Evolutionary conservation across 1,140 invertebrate genomes (phyloP).

Genomic region (Drosophila serrata): DNA sequence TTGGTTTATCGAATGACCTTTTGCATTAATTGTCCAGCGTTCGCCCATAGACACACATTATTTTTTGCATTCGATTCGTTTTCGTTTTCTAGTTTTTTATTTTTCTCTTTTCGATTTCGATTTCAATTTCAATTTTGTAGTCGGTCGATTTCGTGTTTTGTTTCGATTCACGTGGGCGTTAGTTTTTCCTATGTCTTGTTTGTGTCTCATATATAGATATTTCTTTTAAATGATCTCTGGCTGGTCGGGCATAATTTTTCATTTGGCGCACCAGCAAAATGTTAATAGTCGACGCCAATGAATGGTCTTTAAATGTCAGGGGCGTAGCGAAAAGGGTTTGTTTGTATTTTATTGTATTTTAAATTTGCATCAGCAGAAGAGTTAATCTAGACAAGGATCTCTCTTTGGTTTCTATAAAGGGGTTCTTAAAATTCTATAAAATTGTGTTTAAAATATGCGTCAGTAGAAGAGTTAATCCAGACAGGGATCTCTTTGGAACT

Average conservation of each 20-base stretch:
- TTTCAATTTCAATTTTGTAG: constrained; percentile 38
- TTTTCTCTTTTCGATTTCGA: constrained; percentile 19
- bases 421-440: too few relatives aligned
- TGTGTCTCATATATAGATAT: constrained; percentile 34
- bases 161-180: constrained; percentile 61
- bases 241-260: constrained; percentile 46
- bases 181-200: constrained; percentile 42
- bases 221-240: constrained; percentile 43
- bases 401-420: too few relatives aligned
- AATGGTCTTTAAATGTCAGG: constrained; percentile 18
- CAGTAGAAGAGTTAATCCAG: not conserved
- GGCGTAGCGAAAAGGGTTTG: not conserved
- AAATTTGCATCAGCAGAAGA: not conserved
- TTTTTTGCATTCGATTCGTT: constrained; percentile 52
- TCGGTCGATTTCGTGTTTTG: constrained; percentile 43
- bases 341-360: not conserved
- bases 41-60: constrained; percentile 13
- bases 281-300: constrained; percentile 45
- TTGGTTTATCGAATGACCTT: constrained; percentile 61
- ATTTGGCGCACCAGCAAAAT: constrained; percentile 42
- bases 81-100: constrained; percentile 19
- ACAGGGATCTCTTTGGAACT: too few relatives aligned
- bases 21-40: constrained; percentile 69
- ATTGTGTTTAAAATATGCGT: not conserved
- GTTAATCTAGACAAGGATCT: not conserved